Conservation (phyloP, 2,797 vertebrate species). For the Oryzias sinensis region DNA sequence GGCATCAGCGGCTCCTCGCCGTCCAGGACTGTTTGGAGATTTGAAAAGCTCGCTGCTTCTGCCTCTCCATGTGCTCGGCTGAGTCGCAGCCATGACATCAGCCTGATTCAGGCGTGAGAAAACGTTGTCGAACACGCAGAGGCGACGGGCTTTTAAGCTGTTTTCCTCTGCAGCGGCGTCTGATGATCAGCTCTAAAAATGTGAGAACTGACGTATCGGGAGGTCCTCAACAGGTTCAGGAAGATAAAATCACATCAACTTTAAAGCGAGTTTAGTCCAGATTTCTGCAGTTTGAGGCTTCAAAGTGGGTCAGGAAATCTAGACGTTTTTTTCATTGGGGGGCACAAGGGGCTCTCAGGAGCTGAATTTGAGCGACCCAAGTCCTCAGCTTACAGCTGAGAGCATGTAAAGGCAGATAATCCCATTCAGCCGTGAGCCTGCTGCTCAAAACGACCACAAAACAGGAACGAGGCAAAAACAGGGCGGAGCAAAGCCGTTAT, state of each 20-base stretch:
- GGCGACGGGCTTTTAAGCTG: slow-evolving; percentile 37
- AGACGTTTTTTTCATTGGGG: slow-evolving; percentile 41
- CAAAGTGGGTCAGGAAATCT: slow-evolving; percentile 59
- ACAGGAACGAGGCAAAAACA: slow-evolving; percentile 19
- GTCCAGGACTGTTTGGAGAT: slow-evolving; percentile 51
- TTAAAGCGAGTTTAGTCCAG: slow-evolving; percentile 26
- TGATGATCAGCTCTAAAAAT: slow-evolving; percentile 62
- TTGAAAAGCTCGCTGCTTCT: slow-evolving; percentile 44
- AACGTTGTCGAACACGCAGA: slow-evolving; percentile 64
- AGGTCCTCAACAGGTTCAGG: slow-evolving; percentile 38
- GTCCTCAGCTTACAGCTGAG: slow-evolving; percentile 27
- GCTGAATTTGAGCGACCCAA: slow-evolving; percentile 21
- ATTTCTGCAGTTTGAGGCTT: slow-evolving; percentile 22
- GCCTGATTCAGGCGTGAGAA: slow-evolving; percentile 73
- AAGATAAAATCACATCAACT: slow-evolving; percentile 38
- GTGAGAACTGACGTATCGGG: slow-evolving; percentile 66
- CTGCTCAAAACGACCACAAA: slow-evolving; percentile 1
- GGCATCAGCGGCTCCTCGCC: slow-evolving; percentile 27
- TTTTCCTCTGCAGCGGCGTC: slow-evolving; percentile 20
- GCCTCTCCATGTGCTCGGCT: slow-evolving; percentile 68
- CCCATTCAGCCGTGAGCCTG: slow-evolving; percentile 17
- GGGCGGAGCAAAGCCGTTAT: slow-evolving; percentile 69
- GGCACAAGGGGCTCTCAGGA: slow-evolving; percentile 37
- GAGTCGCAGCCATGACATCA: slow-evolving; percentile 71
- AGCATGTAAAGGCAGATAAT: slow-evolving; percentile 20